Evolutionary conservation across 1,140 invertebrate species (phyloP), one percentile per base, ranked within the genome.

Genomic region (Rhagoletis pomonella): DNA sequence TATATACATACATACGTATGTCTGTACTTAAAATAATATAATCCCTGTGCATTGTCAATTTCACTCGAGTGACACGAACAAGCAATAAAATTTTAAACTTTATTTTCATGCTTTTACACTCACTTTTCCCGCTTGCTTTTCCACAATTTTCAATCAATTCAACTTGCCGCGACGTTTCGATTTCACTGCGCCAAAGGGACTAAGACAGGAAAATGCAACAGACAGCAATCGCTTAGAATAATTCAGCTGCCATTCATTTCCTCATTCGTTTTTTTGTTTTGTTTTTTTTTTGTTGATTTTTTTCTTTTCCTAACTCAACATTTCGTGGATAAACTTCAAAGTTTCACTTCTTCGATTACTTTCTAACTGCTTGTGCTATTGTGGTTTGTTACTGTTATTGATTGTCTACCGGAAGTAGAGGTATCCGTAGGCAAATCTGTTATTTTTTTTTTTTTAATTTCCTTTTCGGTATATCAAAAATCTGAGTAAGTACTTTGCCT

Each of bases 111-210:
- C 14, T 44, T 73, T 44, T 39, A 73, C 67, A 73, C 67, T 73
- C 67, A 73, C 67, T 73, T 73, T 73, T 73, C 67, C 67, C 17
- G 67, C 67, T 73, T 44, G 67, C 67, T 73, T 44, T 73, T 73
- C 42, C 14, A 73, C 14, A 73, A 62, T 62, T 1, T 62, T 62
- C 60, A 17, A 17, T 14, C 42, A 73, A 14, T 4, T 12, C 12
- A 67, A 6, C 42, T 44, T 10, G 42, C 10, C 50, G 10, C 50
- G 10, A 10, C 65, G 12, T 6, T 73, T 73, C 67, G 3, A 4
- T 47, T 47, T 47, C 67, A 5, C 67, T 73, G 10, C 4, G 39
- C 5, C 62, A 42, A 39, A 12, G 64, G n/a, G 39, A 12, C 19
- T 1, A n/a, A 47, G 67, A 73, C 67, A 73, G n/a, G 39, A 10